These are phyloP conservation scores for Sphaerodactylus townsendi DNA, from an alignment of 2,113 vertebrate species.

Conservation along the genomic window DNA sequence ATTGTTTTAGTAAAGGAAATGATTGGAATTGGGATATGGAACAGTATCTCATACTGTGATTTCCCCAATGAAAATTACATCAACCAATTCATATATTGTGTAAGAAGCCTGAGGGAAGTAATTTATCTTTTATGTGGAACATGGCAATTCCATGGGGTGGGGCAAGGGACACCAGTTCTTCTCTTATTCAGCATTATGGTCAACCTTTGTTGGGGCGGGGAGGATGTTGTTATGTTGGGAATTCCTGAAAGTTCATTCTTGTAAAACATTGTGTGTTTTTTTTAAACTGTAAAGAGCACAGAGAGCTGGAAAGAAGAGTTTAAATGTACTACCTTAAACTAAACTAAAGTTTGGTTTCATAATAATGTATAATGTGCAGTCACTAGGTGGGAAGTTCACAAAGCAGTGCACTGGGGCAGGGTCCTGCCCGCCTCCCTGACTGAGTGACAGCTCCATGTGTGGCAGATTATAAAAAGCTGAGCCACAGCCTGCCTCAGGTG, in stretches of 20 bases:
- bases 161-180: neutral
- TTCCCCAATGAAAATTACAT: conserved; percentile 21
- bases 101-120: neutral
- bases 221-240: conserved; percentile 39
- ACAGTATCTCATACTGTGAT: neutral
- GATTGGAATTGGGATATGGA: neutral
- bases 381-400: too few species aligned
- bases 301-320: conserved; percentile 35
- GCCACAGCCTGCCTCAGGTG: too few species aligned
- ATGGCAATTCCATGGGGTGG: neutral
- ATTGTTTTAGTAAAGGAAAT: neutral
- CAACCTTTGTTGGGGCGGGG: conserved; percentile 12
- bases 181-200: neutral
- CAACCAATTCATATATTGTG: neutral
- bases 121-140: conserved; percentile 26
- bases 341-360: neutral
- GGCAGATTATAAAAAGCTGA: too few species aligned
- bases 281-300: conserved; percentile 29
- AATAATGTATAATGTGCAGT: neutral
- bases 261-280: conserved; percentile 41
- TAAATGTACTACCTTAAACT: neutral
- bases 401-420: too few species aligned
- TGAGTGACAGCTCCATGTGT: too few species aligned
- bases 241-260: conserved; percentile 38
- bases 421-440: too few species aligned